Conservation (phyloP, 1,140 invertebrate genomes). For the Cotesia vestalis region DNA sequence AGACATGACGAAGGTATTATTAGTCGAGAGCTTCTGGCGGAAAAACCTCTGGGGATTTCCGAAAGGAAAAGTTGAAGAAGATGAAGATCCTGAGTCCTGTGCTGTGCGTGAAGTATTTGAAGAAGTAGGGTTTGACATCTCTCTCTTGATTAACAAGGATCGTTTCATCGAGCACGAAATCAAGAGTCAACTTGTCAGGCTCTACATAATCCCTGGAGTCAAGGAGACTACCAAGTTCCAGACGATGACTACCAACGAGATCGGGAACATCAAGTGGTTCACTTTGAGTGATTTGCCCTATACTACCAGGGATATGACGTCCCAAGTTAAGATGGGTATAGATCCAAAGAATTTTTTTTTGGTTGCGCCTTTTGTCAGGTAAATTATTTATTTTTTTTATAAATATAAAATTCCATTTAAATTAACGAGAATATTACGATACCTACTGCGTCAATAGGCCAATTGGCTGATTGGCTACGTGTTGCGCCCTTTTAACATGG, state of each 20-base stretch:
- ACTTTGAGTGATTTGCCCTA: slow-evolving; percentile 84
- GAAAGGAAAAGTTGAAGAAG: slow-evolving; percentile 97
- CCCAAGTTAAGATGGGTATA: slow-evolving; percentile 84
- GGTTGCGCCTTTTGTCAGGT: slow-evolving; percentile 95
- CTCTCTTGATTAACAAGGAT: slow-evolving; percentile 79
- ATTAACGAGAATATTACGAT: too few relatives aligned
- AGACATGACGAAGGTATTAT: slow-evolving; percentile 82
- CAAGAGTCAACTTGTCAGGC: slow-evolving; percentile 87
- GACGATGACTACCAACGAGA: slow-evolving; percentile 93
- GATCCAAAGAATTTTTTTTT: slow-evolving; percentile 94
- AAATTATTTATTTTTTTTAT: slow-evolving; percentile 38
- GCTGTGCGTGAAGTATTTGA: slow-evolving; percentile 93
- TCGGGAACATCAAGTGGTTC: slow-evolving; percentile 94
- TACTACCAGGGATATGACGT: slow-evolving; percentile 86
- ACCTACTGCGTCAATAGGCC: too few relatives aligned
- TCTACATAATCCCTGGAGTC: slow-evolving; percentile 91
- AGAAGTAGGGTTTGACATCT: slow-evolving; percentile 96
- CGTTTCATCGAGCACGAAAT: slow-evolving; percentile 88
- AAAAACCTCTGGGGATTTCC: slow-evolving; percentile 97
- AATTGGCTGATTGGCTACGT: too few relatives aligned
- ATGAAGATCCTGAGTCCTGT: slow-evolving; percentile 90
- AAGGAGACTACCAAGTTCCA: slow-evolving; percentile 85
- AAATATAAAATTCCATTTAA: too few relatives aligned
- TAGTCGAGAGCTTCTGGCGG: slow-evolving; percentile 94
- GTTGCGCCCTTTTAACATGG: too few relatives aligned